Evolutionary conservation across 2,113 vertebrate species (phyloP), one percentile per base, ranked within the genome.

Genomic region (Lynx canadensis): DNA sequence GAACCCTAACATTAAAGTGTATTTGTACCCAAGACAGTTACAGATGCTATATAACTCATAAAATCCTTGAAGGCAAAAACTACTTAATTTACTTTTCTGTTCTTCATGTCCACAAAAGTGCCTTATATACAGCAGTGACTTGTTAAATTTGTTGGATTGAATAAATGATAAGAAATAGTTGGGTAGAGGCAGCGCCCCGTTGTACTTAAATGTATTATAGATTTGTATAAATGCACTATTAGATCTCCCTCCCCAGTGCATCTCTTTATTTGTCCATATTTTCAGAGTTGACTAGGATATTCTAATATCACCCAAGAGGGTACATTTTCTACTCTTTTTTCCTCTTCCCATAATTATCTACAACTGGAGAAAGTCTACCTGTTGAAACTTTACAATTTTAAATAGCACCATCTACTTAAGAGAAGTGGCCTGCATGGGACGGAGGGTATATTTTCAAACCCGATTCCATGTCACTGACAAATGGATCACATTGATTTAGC

Each of bases 261-360:
- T 60, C 48, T 95, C 38, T 92, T 74, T 76, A 79, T 81, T 85
- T 52, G n/a, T 63, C 31, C 27, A 25, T 78, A 68, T 66, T 89
- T 93, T 93, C 78, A 73, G 76, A 71, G 57, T 86, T 92, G 45
- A 57, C 36, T 69, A 31, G 31, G 19, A 23, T 74, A 86, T 76
- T 73, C 92, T 87, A 71, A 66, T 82, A 66, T 66, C 95, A 79
- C 5, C 29, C 4, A 41, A 66, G 38, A 50, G 27, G 2, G 41
- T 80, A 19, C 48, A 83, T 86, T 74, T 91, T 76, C 29, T 45
- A 76, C 29, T 14, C 60, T 66, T 66, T 66, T 66, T 87, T 66
- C 65, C 66, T 90, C 88, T 92, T 95, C 41, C 73, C n/a, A 76
- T 63, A 33, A 60, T 82, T 93, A 71, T 91, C 73, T 89, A 29